Percentiles rank a stretch among this genome's conserved stretches.
phyloP scores from a whole-genome alignment of 2,113 vertebrate genomes.

The Fregetta grallaria region DNA sequence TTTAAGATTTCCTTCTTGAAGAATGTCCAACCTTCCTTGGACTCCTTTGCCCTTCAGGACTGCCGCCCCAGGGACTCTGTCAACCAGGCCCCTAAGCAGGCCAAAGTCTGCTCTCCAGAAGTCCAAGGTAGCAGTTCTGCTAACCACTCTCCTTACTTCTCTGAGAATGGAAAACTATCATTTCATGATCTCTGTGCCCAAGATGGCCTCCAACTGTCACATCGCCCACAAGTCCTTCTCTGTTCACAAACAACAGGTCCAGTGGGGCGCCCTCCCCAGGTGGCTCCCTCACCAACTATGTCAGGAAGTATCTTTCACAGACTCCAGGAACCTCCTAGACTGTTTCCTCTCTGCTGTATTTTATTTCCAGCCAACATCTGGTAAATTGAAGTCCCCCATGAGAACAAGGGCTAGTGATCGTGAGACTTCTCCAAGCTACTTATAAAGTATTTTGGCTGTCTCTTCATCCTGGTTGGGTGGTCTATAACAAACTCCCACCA shows the following conservation, averaged over 20 bases:
- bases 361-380: background rate
- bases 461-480: background rate
- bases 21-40: too few relatives aligned
- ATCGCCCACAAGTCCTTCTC: background rate
- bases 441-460: too few relatives aligned
- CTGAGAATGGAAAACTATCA: background rate
- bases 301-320: background rate
- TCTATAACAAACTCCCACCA: background rate
- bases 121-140: background rate
- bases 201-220: background rate
- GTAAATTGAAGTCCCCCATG: too few relatives aligned
- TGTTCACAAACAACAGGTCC: background rate
- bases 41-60: background rate
- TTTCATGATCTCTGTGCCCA: background rate
- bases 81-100: too few relatives aligned
- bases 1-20: too few relatives aligned
- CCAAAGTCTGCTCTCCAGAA: background rate
- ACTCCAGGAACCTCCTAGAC: background rate
- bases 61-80: background rate
- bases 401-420: too few relatives aligned
- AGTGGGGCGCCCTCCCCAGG: too few relatives aligned
- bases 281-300: background rate
- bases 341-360: background rate
- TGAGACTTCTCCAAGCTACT: background rate
- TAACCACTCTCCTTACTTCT: background rate